phyloP scores from a whole-genome alignment of 2,888 invertebrate genomes.

The Heterodera filipjevi region DNA sequence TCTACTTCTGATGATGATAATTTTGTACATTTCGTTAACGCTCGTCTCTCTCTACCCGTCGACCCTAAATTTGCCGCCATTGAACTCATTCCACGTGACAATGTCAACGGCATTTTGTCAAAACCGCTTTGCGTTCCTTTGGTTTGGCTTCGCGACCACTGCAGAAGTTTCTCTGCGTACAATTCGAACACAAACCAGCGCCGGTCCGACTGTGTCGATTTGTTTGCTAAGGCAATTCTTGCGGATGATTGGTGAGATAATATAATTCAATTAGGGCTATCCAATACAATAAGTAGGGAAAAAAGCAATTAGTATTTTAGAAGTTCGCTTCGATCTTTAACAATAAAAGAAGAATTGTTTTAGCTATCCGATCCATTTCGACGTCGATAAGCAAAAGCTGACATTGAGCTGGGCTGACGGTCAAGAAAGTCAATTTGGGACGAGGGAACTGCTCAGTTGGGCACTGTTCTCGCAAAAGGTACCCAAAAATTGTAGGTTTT shows the following conservation, averaged over 20 bases:
- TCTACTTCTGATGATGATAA: background rate
- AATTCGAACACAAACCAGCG: conserved; percentile 57
- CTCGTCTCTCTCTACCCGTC: conserved; percentile 13
- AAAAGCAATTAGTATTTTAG: no score
- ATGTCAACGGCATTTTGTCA: background rate
- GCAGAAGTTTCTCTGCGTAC: conserved; percentile 44
- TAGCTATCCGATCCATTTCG: conserved; percentile 38
- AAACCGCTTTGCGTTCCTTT: conserved; percentile 51
- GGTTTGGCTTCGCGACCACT: conserved; percentile 62
- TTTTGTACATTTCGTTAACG: conserved; percentile 15
- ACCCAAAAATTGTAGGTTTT: no score
- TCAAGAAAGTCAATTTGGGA: conserved; percentile 40
- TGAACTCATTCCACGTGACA: conserved; percentile 17
- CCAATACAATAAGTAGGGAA: no score
- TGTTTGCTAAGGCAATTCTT: conserved; percentile 41
- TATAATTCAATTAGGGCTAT: no score
- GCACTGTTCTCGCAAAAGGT: conserved; percentile 29
- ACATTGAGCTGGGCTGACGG: conserved; percentile 49
- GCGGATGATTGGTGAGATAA: conserved; percentile 33
- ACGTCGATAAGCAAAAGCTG: conserved; percentile 35
- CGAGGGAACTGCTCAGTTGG: conserved; percentile 44
- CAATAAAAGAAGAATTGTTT: background rate
- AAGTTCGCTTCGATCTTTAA: no score
- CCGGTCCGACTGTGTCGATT: conserved; percentile 46
- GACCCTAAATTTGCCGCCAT: conserved; percentile 26